Base-by-base conservation (phyloP, 2,888 invertebrate species). In the Xestobium rufovillosum region DNA sequence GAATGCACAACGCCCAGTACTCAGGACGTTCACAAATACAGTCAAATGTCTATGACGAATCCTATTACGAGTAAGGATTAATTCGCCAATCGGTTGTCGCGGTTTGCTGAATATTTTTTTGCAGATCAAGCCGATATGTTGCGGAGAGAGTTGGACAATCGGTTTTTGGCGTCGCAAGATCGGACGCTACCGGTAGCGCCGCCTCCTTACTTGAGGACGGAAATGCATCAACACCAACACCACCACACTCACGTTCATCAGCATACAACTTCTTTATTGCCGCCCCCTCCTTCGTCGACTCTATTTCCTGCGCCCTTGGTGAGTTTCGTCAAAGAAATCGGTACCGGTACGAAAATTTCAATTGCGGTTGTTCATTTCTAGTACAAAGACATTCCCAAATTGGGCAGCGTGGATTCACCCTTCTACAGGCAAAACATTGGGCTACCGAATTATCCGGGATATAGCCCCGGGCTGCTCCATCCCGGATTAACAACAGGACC, bases 171-270 rank as follows among this genome's bases (percentile, higher is more conserved):
- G 52, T 85, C 88, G 34, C 83, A 85, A 62, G 86, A 86, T 53
- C 72, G 83, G 48, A 67, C 65, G 40, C 65, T 72, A 35, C 69
- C 75, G 42, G 61, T 66, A 39, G 66, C 59, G 43, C 67, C 63
- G 40, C 66, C 62, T 45, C 56, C 80, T 34, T 80, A 79, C 52
- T 72, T 83, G 58, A 76, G 86, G 56, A 88, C 87, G 33, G 90
- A 88, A 70, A 82, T 89, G 77, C 90, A 89, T 66, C 89, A 89
- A 70, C 90, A 90, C 71, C 89, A 88, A 66, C 90, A 90, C 68
- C 89, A 90, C 61, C 90, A 89, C 65, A 87, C 87, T 35, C 87
- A 89, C 67, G 83, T 90, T 56, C 90, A 89, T 70, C 88, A 88
- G 60, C 86, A 87, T 63, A 83, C 84, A 49, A 75, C 83, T 38